Evolutionary conservation across 1,140 invertebrate genomes (phyloP).

Genomic region (Pectinophora gossypiella): DNA sequence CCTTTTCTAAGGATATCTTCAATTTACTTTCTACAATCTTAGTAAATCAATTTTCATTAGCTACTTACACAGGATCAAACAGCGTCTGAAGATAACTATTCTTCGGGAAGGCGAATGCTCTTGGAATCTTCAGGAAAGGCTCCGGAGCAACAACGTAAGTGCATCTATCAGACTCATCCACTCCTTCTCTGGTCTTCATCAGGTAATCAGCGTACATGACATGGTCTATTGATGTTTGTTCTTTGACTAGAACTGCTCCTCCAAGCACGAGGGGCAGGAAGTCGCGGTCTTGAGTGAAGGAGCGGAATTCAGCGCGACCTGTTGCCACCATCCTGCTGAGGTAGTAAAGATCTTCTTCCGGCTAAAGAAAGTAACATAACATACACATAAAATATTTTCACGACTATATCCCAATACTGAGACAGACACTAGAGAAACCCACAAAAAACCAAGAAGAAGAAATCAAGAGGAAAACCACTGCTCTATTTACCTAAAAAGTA

Average conservation of each 20-base stretch:
- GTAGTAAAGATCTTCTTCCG: constrained; percentile 51
- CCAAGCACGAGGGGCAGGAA: constrained; percentile 67
- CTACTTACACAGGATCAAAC: constrained; percentile 82
- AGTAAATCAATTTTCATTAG: no score
- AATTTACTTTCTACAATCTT: no score
- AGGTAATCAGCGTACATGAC: constrained; percentile 82
- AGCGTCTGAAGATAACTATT: constrained; percentile 75
- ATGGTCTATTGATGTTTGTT: constrained; percentile 79
- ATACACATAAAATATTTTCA: no score
- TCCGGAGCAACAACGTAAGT: constrained; percentile 83
- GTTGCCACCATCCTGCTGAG: constrained; percentile 56
- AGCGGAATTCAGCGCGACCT: constrained; percentile 46
- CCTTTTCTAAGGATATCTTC: no score
- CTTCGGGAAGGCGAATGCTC: constrained; percentile 82
- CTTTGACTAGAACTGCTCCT: constrained; percentile 80
- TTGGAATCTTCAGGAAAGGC: constrained; percentile 77
- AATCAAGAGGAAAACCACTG: no score
- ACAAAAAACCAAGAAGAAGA: no score
- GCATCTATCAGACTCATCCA: constrained; percentile 79
- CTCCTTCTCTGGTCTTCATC: constrained; percentile 74
- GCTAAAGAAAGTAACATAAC: constrained; percentile 35
- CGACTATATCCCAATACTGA: no score
- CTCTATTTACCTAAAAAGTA: no score
- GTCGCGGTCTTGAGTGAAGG: constrained; percentile 38
- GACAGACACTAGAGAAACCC: no score